Base-by-base conservation (phyloP, 2,888 invertebrate genomes). In the Apodemia mormo region DNA sequence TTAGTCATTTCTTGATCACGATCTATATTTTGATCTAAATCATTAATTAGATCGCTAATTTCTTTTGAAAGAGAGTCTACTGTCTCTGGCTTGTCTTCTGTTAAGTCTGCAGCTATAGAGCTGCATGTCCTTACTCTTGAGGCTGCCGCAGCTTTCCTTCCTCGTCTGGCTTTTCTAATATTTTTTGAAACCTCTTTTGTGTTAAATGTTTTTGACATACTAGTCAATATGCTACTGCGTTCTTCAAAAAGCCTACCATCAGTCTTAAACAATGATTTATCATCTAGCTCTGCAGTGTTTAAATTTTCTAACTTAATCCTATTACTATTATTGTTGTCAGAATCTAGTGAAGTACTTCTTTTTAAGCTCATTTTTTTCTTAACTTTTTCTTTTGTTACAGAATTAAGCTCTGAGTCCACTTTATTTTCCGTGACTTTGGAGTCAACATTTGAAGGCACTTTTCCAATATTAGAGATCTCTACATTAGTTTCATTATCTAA, bases 251-350 rank as follows among this genome's bases (percentile, higher is more conserved):
- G 94, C 81, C 92, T 92, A 88, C 94, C 93, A 79, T 94, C 95
- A 95, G 95, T 95, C 87, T 94, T 94, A 85, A 94, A 87, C 81
- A 94, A 84, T 79, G 94, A 87, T 88, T 94, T 95, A 83, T 94
- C 94, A 80, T 94, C 94, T 81, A 94, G 88, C 79, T 94, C 94
- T 76, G 89, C 83, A 84, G 90, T 80, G 85, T 87, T 88, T 83
- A 92, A 86, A 85, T 86, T 87, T 72, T 89, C 92, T 89, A 92
- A 85, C 83, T 88, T 92, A 81, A 81, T 70, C 81, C 89, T 92
- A 92, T 93, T 92, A 90, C 91, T 90, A 90, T 93, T 93, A 91
- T 93, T 93, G 92, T 93, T 93, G 86, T 93, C 93, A 61, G 93
- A 91, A 82, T 93, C 93, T 87, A 93, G 85, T 82, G 93, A 92